Evolutionary conservation across 2,797 vertebrate genomes (phyloP), one percentile per base, ranked within the genome.

Genomic region (Malurus leucopterus): DNA sequence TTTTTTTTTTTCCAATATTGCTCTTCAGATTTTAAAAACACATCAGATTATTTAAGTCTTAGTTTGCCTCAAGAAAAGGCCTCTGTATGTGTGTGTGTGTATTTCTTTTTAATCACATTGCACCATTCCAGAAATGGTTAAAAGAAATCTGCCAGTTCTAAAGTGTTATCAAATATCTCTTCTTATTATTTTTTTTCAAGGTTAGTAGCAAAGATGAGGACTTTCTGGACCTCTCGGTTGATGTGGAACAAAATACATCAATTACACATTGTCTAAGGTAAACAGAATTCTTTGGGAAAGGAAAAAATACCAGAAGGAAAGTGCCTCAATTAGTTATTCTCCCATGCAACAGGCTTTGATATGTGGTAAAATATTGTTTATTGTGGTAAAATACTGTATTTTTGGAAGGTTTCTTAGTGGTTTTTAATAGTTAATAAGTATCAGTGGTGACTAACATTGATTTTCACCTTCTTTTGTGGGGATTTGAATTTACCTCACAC

Each of bases 121-220:
- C 67, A 73, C 19, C 34, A 2, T 84, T 59, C 38, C 51, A 77
- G 74, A 73, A 78, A 23, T 7, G 29, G n/a, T 77, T 74, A 23
- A 62, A 85, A 70, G 53, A 81, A 82, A 89, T 34, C 43, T 86
- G 18, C 27, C 36, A 5, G 26, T 82, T 85, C 36, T n/a, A 55
- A 93, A 72, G 44, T 23, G 58, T 64, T 81, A 47, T 49, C 88
- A 94, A 86, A 78, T 64, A n/a, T 41, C 70, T 79, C 38, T 76
- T 88, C 9, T 41, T 90, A 5, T 13, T 63, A 9, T 75, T 58
- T 53, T 41, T 86, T 85, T 92, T 88, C 27, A 98, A 97, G 98
- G 98, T 99, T 95, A 99, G 98, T 98, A 99, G 98, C 94, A 99
- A 99, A 97, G 98, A 98, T 70, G 98, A 99, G 93, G 98, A 99